Conservation (phyloP, 2,113 vertebrate genomes). For the Addax nasomaculatus region DNA sequence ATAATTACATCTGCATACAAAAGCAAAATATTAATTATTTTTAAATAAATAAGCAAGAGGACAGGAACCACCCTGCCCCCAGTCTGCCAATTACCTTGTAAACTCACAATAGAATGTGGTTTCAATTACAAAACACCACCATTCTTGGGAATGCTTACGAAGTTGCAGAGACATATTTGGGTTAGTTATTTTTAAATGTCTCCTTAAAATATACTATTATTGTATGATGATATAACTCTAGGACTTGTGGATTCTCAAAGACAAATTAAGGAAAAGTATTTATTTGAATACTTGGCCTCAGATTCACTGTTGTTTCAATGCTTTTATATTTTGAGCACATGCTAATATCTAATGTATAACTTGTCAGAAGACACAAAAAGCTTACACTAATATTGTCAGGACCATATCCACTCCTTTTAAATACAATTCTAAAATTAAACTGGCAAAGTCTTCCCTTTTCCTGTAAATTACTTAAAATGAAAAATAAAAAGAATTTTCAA, state of each 20-base stretch:
- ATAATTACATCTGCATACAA: background rate
- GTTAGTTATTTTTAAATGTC: background rate
- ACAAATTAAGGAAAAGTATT: background rate
- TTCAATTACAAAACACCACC: background rate
- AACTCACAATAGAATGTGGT: background rate
- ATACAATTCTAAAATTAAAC: slow-evolving; percentile 21
- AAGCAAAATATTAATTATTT: background rate
- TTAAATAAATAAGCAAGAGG: background rate
- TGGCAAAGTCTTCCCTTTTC: background rate
- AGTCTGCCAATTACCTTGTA: background rate
- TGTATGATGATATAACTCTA: background rate
- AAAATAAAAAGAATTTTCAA: background rate
- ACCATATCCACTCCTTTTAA: background rate
- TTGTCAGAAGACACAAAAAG: slow-evolving; percentile 17
- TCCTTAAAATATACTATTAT: background rate
- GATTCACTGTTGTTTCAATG: background rate
- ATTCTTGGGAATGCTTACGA: background rate
- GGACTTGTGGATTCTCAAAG: background rate
- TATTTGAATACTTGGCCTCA: background rate
- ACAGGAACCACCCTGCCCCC: background rate
- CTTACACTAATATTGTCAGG: background rate
- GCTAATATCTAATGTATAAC: background rate
- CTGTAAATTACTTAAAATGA: background rate
- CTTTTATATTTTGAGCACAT: background rate
- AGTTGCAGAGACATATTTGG: background rate